Evolutionary conservation across 2,888 invertebrate species (phyloP).

Genomic region (Pheosia tremula): DNA sequence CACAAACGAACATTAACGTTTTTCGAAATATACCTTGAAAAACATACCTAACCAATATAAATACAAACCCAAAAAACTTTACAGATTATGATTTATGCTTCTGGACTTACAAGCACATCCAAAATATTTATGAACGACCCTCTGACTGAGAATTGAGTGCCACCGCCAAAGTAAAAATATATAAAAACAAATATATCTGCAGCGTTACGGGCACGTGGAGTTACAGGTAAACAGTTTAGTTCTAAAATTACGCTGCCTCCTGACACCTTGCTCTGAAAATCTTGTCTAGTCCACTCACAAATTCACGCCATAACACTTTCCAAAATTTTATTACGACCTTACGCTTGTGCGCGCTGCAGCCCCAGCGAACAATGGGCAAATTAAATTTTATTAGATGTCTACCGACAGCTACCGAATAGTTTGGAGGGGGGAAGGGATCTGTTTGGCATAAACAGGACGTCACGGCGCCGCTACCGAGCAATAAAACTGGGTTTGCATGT

Average conservation of each 20-base stretch:
- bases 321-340: slow-evolving; percentile 16
- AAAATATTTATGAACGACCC: no score
- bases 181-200: no score
- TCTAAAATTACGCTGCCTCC: not conserved
- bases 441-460: slow-evolving; percentile 71
- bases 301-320: slow-evolving; percentile 10
- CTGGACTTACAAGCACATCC: no score
- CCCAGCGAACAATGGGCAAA: slow-evolving; percentile 66
- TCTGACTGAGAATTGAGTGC: no score
- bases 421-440: slow-evolving; percentile 43
- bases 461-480: slow-evolving; percentile 57
- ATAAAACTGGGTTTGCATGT: slow-evolving; percentile 19
- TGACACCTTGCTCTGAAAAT: not conserved
- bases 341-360: slow-evolving; percentile 36
- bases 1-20: no score
- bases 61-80: no score
- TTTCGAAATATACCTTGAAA: no score
- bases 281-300: slow-evolving; percentile 4
- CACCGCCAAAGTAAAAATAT: no score
- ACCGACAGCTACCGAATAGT: slow-evolving; percentile 64
- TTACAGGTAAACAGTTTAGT: not conserved
- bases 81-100: no score
- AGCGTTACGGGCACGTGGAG: not conserved
- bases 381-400: slow-evolving; percentile 76
- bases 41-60: no score